Evolutionary conservation across 2,113 vertebrate species (phyloP).

Genomic region (Dicerorhinus sumatrensis): DNA sequence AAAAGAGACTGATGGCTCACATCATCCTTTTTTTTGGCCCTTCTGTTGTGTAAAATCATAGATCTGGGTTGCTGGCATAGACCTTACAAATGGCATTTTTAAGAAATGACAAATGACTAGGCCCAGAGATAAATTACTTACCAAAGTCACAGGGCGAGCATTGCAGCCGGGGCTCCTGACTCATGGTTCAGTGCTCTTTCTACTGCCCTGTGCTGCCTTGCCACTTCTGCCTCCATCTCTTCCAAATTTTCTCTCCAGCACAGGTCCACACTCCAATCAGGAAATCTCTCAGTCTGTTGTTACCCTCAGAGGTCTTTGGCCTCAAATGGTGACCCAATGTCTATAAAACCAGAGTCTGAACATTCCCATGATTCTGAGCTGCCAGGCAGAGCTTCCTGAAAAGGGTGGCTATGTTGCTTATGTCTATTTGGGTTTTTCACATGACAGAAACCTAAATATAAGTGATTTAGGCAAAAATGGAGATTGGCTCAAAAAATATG

Average conservation of each 20-base stretch:
- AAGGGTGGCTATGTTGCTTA: background rate
- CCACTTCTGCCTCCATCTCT: background rate
- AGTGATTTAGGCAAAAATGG: background rate
- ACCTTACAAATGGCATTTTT: background rate
- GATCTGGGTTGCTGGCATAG: background rate
- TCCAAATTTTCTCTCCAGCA: background rate
- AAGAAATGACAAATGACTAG: background rate
- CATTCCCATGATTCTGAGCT: background rate
- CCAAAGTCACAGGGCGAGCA: background rate
- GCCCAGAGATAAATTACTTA: background rate
- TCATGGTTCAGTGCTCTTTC: background rate
- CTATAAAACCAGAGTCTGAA: background rate
- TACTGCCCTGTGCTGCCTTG: background rate
- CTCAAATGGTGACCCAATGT: background rate
- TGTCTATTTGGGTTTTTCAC: background rate
- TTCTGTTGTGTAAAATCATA: background rate
- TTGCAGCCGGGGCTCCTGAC: background rate
- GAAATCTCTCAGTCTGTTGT: background rate
- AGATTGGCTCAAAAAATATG: background rate
- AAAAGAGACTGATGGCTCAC: background rate
- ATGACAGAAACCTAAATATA: background rate
- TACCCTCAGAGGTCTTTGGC: background rate
- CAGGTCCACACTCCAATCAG: background rate
- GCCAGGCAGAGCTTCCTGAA: background rate
- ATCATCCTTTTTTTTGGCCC: background rate